Percentiles rank a stretch among this genome's conserved stretches.
Evolutionary conservation across 92 coral and sea anemone species (phyloP).

Genomic region (Bergia sp.): DNA sequence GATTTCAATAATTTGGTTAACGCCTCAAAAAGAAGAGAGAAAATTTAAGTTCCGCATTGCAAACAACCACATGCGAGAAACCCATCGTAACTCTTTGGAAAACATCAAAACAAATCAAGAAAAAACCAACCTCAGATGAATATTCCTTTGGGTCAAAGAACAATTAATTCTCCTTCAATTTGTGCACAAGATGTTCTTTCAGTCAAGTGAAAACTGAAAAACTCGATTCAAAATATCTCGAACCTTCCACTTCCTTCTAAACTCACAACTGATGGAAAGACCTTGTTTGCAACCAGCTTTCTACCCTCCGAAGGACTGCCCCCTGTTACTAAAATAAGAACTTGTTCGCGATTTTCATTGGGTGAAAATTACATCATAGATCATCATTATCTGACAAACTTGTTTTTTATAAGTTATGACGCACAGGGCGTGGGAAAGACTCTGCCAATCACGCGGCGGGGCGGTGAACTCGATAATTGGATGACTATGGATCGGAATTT

Average conservation of each 20-base stretch:
- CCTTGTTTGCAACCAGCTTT: background rate
- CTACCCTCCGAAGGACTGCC: background rate
- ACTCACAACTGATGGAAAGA: background rate
- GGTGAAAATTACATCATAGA: background rate
- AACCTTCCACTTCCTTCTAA: background rate
- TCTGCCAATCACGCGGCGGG: background rate
- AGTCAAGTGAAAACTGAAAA: background rate
- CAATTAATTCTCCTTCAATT: background rate
- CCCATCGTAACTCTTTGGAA: background rate
- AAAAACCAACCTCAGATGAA: constrained; percentile 23
- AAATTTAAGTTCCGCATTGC: constrained; percentile 34
- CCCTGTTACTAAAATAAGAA: background rate
- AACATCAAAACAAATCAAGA: background rate
- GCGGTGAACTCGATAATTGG: background rate
- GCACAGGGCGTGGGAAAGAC: background rate
- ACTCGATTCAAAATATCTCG: background rate
- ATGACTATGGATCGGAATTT: background rate
- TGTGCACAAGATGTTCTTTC: background rate
- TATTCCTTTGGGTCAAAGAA: background rate
- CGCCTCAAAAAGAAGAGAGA: constrained; percentile 5
- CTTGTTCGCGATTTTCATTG: background rate
- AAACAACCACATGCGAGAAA: background rate
- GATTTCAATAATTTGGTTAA: background rate
- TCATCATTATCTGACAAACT: background rate
- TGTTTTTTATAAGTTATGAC: background rate